Evolutionary conservation across 2,113 vertebrate species (phyloP).

Genomic region (Atherinomorus stipes): DNA sequence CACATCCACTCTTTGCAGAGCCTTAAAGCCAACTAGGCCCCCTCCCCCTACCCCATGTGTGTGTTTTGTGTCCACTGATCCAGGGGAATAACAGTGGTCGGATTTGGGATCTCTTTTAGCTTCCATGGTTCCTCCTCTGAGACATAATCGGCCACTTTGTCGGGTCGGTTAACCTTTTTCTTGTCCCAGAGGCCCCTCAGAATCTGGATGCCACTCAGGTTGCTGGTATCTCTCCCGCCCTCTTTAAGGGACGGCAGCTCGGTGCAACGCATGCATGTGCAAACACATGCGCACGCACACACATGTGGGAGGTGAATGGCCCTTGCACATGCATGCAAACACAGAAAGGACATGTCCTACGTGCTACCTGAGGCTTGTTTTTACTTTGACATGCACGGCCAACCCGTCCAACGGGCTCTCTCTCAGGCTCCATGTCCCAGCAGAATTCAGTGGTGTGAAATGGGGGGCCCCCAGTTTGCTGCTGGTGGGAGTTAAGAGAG

Average conservation of each 20-base stretch:
- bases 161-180: constrained; percentile 63
- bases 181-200: constrained; percentile 55
- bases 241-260: constrained; percentile 13
- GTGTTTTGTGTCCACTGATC: constrained; percentile 61
- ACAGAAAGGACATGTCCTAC: constrained; percentile 18
- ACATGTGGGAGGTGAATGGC: constrained; percentile 23
- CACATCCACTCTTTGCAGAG: constrained; percentile 49
- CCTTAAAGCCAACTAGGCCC: constrained; percentile 9
- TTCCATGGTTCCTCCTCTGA: constrained; percentile 49
- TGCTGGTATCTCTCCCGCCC: neutral
- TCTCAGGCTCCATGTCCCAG: constrained; percentile 53
- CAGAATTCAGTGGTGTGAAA: constrained; percentile 76
- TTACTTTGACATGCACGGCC: constrained; percentile 54
- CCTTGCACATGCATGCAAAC: neutral
- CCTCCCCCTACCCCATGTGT: constrained; percentile 15
- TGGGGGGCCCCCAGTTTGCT: constrained; percentile 69
- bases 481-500: constrained; percentile 64
- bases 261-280: constrained; percentile 26
- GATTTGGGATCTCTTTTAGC: constrained; percentile 58
- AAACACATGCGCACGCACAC: neutral
- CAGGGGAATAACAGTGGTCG: constrained; percentile 46
- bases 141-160: constrained; percentile 72
- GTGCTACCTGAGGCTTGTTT: constrained; percentile 58
- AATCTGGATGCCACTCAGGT: constrained; percentile 36
- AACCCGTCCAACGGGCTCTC: constrained; percentile 13